Evolutionary conservation across 2,888 invertebrate species (phyloP).

Genomic region (Diogma glabrata): DNA sequence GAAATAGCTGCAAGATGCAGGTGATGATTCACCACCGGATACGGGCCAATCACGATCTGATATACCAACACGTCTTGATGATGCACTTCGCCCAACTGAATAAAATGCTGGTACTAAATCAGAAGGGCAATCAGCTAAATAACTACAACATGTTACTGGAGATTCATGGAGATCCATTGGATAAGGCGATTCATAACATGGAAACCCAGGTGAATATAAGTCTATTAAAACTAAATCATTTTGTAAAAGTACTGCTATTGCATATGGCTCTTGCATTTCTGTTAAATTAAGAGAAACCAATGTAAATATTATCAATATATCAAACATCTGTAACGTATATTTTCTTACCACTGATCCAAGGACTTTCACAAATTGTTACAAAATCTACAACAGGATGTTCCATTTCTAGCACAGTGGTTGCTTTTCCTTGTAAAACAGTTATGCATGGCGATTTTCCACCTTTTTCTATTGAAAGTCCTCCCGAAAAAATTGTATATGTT

Average conservation of each 20-base stretch:
- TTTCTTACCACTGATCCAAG: slow-evolving; percentile 74
- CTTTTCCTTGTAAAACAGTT: slow-evolving; percentile 92
- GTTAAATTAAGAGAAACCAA: slow-evolving; percentile 28
- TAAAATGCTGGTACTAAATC: slow-evolving; percentile 97
- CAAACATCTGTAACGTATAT: slow-evolving; percentile 4
- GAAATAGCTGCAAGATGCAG: slow-evolving; percentile 91
- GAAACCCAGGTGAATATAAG: slow-evolving; percentile 88
- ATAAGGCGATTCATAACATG: slow-evolving; percentile 98
- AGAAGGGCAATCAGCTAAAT: slow-evolving; percentile 95
- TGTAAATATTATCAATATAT: slow-evolving; percentile 6
- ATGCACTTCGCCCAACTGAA: slow-evolving; percentile 70
- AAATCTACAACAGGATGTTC: slow-evolving; percentile 97
- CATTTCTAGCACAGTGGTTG: slow-evolving; percentile 97
- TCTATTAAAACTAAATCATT: slow-evolving; percentile 98
- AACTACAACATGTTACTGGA: slow-evolving; percentile 92
- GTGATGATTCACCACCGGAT: slow-evolving; percentile 92
- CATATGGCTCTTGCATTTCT: slow-evolving; percentile 97
- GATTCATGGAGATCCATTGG: slow-evolving; percentile 99
- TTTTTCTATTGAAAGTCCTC: slow-evolving; percentile 86
- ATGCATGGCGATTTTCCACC: slow-evolving; percentile 84
- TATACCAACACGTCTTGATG: slow-evolving; percentile 69
- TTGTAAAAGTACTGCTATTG: slow-evolving; percentile 92
- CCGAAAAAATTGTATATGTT: slow-evolving; percentile 92
- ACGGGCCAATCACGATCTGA: slow-evolving; percentile 94
- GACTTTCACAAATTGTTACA: slow-evolving; percentile 88